These are phyloP conservation scores for Clitarchus hookeri DNA, from an alignment of 2,888 invertebrate species.

Conservation along the genomic window DNA sequence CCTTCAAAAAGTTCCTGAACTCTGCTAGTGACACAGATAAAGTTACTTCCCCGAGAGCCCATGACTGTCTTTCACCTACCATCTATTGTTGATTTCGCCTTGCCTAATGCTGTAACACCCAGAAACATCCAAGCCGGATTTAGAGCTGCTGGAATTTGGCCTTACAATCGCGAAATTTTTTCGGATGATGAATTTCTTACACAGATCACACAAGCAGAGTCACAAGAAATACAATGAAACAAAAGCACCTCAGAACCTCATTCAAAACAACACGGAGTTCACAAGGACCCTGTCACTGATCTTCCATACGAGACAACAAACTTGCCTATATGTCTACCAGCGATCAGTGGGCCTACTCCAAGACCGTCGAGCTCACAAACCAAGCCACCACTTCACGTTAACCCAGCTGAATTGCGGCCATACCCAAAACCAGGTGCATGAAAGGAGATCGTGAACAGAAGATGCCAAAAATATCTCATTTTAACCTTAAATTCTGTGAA, in stretches of 20 bases:
- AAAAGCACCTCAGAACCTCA: not conserved
- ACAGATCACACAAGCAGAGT: too few relatives aligned
- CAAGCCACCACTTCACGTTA: not conserved
- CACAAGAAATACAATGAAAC: not conserved
- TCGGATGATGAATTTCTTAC: too few relatives aligned
- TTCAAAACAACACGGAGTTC: not conserved
- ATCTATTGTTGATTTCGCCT: not conserved
- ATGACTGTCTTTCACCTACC: not conserved
- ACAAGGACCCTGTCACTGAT: not conserved
- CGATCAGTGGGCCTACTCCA: not conserved
- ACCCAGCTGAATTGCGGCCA: not conserved
- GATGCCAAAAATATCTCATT: not conserved
- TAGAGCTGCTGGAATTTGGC: slow-evolving; percentile 19
- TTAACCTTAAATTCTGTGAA: not conserved
- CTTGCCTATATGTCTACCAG: not conserved
- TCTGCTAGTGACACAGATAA: not conserved
- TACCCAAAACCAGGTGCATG: not conserved
- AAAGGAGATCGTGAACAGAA: not conserved
- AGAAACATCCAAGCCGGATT: not conserved
- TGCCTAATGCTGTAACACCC: not conserved
- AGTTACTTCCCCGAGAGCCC: not conserved
- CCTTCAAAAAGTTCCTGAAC: not conserved
- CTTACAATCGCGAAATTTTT: not conserved
- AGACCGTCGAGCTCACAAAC: not conserved
- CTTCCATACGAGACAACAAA: not conserved